Evolutionary conservation across 2,888 invertebrate genomes (phyloP).

Genomic region (Pachymerium ferrugineum): DNA sequence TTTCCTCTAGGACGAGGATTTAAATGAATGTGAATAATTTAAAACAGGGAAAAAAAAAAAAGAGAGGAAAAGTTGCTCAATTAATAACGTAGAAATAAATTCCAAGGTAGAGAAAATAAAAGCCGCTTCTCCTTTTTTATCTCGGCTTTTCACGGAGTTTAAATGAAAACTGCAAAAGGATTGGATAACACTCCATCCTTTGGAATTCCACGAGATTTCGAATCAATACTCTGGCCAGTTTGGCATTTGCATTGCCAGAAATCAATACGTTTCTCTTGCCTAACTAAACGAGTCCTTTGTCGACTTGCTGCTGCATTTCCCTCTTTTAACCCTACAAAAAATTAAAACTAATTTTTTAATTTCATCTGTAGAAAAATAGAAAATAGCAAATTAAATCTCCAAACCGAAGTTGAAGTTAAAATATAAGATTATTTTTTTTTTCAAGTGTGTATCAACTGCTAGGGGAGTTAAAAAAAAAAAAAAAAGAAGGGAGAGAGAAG

Average conservation of each 20-base stretch:
- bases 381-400: background rate
- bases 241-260: slow-evolving; percentile 13
- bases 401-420: background rate
- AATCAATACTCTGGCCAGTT: slow-evolving; percentile 4
- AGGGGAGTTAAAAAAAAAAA: background rate
- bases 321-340: background rate
- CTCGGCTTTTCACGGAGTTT: background rate
- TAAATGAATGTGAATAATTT: too few relatives aligned
- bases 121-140: too few relatives aligned
- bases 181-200: slow-evolving; percentile 13
- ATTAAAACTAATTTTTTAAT: background rate
- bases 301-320: background rate
- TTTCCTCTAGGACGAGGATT: too few relatives aligned
- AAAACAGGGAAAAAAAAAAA: too few relatives aligned
- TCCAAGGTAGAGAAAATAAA: too few relatives aligned
- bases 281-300: background rate
- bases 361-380: background rate
- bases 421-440: background rate
- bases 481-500: background rate
- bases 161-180: background rate
- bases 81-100: too few relatives aligned
- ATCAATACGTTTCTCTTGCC: slow-evolving; percentile 8
- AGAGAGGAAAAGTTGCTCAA: too few relatives aligned
- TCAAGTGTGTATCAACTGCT: background rate
- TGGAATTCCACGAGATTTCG: background rate